Conservation (phyloP, 1,140 invertebrate species). For the Orius insidiosus region DNA sequence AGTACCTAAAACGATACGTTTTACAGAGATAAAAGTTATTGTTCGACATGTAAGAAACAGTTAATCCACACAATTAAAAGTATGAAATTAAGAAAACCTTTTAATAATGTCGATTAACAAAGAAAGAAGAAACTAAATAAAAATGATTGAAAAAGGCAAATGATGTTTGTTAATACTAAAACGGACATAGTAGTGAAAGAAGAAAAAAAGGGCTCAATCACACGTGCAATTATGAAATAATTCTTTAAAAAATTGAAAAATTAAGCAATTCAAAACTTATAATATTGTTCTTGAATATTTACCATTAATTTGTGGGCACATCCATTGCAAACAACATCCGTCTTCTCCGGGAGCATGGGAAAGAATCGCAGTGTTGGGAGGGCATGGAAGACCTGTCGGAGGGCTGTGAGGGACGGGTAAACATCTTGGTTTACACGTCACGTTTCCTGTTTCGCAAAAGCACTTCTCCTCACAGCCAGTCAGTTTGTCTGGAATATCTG, state of each 20-base stretch:
- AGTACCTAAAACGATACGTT: constrained; percentile 11
- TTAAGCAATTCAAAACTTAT: background rate
- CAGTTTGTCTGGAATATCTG: constrained; percentile 45
- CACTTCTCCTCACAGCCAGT: constrained; percentile 69
- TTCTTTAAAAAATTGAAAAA: background rate
- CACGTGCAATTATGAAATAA: background rate
- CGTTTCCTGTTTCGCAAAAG: constrained; percentile 68
- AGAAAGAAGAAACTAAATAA: too few species aligned
- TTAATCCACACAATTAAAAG: background rate
- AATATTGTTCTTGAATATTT: constrained; percentile 5
- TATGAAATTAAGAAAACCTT: background rate
- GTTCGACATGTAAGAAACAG: constrained; percentile 1
- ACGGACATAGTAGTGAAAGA: constrained; percentile 1
- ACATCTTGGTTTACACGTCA: constrained; percentile 66
- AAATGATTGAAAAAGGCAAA: background rate
- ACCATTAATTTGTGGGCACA: constrained; percentile 28
- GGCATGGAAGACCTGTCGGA: constrained; percentile 51
- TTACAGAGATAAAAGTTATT: background rate
- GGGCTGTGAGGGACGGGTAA: constrained; percentile 51
- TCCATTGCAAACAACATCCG: constrained; percentile 54
- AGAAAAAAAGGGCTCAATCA: background rate
- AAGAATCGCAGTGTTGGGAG: constrained; percentile 40
- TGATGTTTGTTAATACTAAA: background rate
- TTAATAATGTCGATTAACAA: background rate
- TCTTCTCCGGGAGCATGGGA: constrained; percentile 49